phyloP scores from a whole-genome alignment of 2,797 vertebrate genomes.

The Varecia variegata region DNA sequence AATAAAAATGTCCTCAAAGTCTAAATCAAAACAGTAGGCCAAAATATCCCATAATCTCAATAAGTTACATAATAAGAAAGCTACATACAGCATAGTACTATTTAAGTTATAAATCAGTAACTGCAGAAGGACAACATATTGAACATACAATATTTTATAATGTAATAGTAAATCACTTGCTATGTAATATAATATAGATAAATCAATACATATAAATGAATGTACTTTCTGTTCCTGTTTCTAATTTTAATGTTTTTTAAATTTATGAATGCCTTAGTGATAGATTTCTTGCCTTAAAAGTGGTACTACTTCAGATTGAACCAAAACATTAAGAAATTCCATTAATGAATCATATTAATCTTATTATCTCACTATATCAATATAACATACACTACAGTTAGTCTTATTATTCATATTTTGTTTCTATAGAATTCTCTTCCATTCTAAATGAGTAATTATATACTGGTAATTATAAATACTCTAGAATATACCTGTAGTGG shows the following conservation, averaged over 20 bases:
- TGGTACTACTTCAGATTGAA: background rate
- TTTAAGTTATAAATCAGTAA: background rate
- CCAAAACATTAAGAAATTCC: slow-evolving; percentile 12
- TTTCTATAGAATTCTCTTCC: background rate
- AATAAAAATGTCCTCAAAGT: background rate
- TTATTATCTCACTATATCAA: background rate
- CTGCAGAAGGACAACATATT: background rate
- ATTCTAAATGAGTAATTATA: background rate
- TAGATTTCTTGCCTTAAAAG: background rate
- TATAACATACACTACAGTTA: background rate
- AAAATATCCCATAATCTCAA: background rate
- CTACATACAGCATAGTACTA: background rate
- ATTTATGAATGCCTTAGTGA: background rate
- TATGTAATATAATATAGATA: background rate
- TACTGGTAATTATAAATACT: background rate
- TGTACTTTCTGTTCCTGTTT: background rate
- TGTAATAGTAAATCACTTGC: background rate
- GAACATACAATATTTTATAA: background rate
- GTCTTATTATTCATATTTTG: background rate
- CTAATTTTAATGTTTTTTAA: background rate
- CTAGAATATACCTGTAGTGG: background rate
- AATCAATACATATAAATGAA: background rate
- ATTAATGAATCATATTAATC: background rate
- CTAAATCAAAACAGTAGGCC: slow-evolving; percentile 5
- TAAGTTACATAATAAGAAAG: background rate